phyloP scores from a whole-genome alignment of 2,797 vertebrate genomes.

The Oceanodroma leucorhoa region DNA sequence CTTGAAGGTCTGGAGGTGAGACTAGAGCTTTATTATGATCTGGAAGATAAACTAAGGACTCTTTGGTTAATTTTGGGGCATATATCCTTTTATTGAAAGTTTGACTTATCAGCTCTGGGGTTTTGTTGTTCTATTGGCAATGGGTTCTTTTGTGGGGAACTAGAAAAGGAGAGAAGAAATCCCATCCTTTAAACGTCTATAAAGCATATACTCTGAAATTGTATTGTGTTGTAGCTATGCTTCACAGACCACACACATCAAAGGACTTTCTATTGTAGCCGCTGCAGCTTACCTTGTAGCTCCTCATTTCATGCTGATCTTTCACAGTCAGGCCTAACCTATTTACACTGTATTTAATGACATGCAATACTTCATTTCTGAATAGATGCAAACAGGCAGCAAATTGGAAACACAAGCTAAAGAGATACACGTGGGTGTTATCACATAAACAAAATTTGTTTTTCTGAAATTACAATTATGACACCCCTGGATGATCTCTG shows the following conservation, averaged over 20 bases:
- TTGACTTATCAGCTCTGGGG: neutral
- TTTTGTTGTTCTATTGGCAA: neutral
- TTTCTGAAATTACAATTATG: slow-evolving; percentile 71
- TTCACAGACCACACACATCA: neutral
- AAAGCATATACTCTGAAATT: neutral
- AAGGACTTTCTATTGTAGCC: neutral
- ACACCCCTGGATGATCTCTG: slow-evolving; percentile 62
- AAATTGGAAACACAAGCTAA: slow-evolving; percentile 68
- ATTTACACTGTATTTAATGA: slow-evolving; percentile 60
- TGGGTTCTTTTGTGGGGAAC: neutral
- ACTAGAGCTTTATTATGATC: neutral
- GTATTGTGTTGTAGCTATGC: neutral
- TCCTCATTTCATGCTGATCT: slow-evolving; percentile 39
- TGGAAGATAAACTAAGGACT: neutral
- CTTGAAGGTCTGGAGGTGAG: neutral
- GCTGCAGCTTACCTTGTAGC: slow-evolving; percentile 5
- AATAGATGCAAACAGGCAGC: slow-evolving; percentile 60
- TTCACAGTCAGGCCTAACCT: slow-evolving; percentile 50
- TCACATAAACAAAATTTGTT: slow-evolving; percentile 60
- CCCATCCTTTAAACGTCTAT: neutral
- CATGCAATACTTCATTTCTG: slow-evolving; percentile 34
- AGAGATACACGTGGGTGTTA: slow-evolving; percentile 65
- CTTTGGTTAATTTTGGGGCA: neutral
- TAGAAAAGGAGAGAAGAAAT: neutral
- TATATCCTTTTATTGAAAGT: neutral